phyloP scores from a whole-genome alignment of 2,888 invertebrate species.

The Nesidiocoris tenuis region DNA sequence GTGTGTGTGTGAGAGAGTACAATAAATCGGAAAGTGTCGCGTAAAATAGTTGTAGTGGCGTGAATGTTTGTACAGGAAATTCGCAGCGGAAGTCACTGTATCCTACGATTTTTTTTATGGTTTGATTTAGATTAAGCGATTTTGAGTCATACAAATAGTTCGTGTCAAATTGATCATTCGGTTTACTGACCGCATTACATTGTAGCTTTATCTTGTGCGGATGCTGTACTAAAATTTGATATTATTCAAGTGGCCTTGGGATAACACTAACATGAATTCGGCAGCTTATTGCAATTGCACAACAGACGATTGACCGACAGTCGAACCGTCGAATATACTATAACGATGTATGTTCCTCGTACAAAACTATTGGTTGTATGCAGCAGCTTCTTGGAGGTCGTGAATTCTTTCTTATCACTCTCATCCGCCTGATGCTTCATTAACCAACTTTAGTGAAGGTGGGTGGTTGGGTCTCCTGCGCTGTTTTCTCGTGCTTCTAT shows the following conservation, averaged over 20 bases:
- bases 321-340: not conserved
- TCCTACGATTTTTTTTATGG: not conserved
- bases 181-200: not conserved
- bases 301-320: not conserved
- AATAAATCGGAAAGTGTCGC: no score
- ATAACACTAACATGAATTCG: not conserved
- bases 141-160: no score
- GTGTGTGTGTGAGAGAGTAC: not conserved
- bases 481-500: no score
- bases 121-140: not conserved
- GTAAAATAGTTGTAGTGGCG: not conserved
- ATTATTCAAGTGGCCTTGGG: not conserved
- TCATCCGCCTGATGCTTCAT: no score
- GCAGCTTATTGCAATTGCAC: not conserved
- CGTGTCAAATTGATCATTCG: no score
- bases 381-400: no score
- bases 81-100: not conserved
- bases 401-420: no score
- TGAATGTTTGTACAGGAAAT: not conserved
- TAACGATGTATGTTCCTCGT: not conserved
- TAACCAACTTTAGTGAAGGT: no score
- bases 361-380: not conserved
- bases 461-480: no score
- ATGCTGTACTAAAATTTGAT: not conserved
- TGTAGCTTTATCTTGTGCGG: not conserved